Evolutionary conservation across 2,888 invertebrate genomes (phyloP).

Genomic region (Pseudanteris insignis): DNA sequence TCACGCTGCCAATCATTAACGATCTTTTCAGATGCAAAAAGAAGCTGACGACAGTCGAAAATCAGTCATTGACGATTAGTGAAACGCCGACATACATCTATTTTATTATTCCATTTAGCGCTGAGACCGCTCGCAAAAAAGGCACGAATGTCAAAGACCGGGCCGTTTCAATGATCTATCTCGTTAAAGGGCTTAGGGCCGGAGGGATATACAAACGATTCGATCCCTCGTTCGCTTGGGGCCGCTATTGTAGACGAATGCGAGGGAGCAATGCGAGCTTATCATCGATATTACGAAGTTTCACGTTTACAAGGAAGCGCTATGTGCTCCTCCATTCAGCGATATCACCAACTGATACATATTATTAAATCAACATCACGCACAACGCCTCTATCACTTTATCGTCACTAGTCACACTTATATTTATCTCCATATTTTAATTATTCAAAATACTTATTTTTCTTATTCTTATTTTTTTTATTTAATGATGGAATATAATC

Average conservation of each 20-base stretch:
- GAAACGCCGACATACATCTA: neutral
- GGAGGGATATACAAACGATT: constrained; percentile 43
- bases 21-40: constrained; percentile 19
- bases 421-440: too few species aligned
- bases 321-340: constrained; percentile 35
- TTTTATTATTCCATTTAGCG: constrained; percentile 19
- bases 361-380: constrained; percentile 18
- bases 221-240: constrained; percentile 48
- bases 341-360: constrained; percentile 29
- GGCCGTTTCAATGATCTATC: constrained; percentile 55
- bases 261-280: constrained; percentile 56
- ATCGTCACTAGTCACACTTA: too few species aligned
- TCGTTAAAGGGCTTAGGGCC: constrained; percentile 58
- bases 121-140: constrained; percentile 19
- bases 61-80: neutral
- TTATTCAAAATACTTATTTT: too few species aligned
- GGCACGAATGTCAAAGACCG: constrained; percentile 25
- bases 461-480: too few species aligned
- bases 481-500: too few species aligned
- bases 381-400: too few species aligned
- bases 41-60: constrained; percentile 1
- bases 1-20: constrained; percentile 16
- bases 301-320: constrained; percentile 47
- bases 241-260: constrained; percentile 58
- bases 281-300: constrained; percentile 61